Conservation (phyloP, 2,113 vertebrate species). For the Natator depressus region DNA sequence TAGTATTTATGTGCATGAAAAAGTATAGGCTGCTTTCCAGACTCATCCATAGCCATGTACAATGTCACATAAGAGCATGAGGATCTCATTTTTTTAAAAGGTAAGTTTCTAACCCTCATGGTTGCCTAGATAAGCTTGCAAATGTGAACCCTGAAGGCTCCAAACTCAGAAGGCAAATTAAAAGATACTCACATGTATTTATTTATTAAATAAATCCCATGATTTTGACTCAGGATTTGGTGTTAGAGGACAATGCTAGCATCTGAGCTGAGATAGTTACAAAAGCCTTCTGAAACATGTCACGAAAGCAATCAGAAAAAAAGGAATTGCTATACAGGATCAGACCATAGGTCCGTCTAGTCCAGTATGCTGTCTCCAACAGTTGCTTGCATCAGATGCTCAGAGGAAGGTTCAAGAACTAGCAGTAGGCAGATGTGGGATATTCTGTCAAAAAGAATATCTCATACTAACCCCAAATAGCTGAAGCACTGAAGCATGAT, state of each 20-base stretch:
- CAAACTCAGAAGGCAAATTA: background rate
- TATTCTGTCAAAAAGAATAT: background rate
- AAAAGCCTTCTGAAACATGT: background rate
- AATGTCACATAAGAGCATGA: background rate
- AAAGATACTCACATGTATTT: background rate
- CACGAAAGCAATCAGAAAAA: background rate
- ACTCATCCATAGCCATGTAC: fast-evolving
- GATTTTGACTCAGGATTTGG: background rate
- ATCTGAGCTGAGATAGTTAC: background rate
- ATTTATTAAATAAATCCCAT: background rate
- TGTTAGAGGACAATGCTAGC: background rate
- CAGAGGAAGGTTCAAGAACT: background rate
- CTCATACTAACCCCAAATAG: background rate
- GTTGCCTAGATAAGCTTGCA: background rate
- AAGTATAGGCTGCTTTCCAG: background rate
- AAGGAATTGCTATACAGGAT: background rate
- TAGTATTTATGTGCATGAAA: fast-evolving
- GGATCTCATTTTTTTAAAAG: background rate
- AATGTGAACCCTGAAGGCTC: background rate
- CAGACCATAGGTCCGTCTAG: background rate
- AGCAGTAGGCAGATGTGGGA: background rate
- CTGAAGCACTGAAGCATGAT: background rate
- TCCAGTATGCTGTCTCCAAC: background rate
- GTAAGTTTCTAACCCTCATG: background rate
- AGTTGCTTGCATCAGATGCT: background rate